Percentiles rank a stretch among this genome's conserved stretches.
These are phyloP conservation scores for Hylomyscus alleni DNA, from an alignment of 2,797 vertebrate genomes.

Conservation along the genomic window DNA sequence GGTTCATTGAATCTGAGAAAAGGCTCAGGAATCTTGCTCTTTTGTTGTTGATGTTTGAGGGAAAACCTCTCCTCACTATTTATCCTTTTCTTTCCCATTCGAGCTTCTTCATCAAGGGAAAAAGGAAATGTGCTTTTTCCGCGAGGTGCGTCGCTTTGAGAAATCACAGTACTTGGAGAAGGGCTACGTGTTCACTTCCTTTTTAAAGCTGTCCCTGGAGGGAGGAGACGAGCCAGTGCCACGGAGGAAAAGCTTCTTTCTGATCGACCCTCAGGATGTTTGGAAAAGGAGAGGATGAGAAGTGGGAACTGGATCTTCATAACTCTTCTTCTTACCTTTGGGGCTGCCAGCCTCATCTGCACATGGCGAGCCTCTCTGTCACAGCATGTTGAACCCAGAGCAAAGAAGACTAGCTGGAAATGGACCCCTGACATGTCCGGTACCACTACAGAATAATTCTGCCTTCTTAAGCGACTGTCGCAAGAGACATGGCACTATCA, in stretches of 20 bases:
- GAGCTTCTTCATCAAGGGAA: not conserved
- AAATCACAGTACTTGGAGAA: not conserved
- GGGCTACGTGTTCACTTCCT: not conserved
- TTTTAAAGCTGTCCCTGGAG: not conserved
- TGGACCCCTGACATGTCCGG: not conserved
- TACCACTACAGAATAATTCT: not conserved
- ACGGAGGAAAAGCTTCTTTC: not conserved
- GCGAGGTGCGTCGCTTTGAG: not conserved
- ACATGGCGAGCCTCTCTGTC: not conserved
- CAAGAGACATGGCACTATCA: not conserved
- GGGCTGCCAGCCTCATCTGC: too few species aligned
- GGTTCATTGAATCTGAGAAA: not conserved
- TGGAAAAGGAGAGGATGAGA: not conserved
- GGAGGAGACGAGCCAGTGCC: not conserved
- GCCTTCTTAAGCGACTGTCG: not conserved
- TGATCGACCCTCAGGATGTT: not conserved
- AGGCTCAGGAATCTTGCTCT: not conserved
- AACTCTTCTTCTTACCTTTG: not conserved
- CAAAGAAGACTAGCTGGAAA: not conserved
- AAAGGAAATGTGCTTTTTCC: not conserved
- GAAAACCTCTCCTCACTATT: too few species aligned
- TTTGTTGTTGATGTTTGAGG: not conserved
- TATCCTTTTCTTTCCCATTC: not conserved
- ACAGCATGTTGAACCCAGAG: not conserved
- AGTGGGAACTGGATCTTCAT: not conserved